Evolutionary conservation across 2,888 invertebrate species (phyloP).

Genomic region (Chalcosyrphus nemorum): DNA sequence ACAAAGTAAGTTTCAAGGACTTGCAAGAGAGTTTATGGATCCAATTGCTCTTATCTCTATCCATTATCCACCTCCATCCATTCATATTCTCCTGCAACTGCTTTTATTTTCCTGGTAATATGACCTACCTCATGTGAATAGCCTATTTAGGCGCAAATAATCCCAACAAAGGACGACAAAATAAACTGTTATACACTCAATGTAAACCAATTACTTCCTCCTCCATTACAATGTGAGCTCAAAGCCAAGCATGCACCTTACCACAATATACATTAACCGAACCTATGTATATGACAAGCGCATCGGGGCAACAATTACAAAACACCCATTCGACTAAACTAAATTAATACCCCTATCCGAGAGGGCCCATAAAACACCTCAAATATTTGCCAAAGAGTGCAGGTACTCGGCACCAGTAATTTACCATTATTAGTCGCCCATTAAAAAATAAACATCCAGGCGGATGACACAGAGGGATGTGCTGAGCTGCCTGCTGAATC

Average conservation of each 20-base stretch:
- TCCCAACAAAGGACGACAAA: not conserved
- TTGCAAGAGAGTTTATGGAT: no score
- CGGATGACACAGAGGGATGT: slow-evolving; percentile 31
- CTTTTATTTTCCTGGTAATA: no score
- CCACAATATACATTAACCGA: no score
- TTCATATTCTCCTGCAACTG: no score
- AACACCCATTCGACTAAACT: slow-evolving; percentile 43
- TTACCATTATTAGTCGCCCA: slow-evolving; percentile 55
- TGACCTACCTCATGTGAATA: no score
- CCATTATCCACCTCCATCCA: no score
- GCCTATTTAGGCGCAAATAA: no score
- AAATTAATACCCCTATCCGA: slow-evolving; percentile 41
- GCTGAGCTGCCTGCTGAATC: slow-evolving; percentile 42
- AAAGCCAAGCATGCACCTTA: not conserved
- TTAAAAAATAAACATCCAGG: slow-evolving; percentile 56
- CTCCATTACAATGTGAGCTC: not conserved
- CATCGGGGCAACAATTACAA: slow-evolving; percentile 32
- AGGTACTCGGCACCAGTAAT: slow-evolving; percentile 22
- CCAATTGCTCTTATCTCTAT: no score
- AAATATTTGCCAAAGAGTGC: slow-evolving; percentile 61
- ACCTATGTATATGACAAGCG: slow-evolving; percentile 9
- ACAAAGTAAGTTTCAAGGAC: no score
- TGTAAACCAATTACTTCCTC: not conserved
- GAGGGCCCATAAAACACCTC: not conserved
- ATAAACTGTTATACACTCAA: not conserved